Base-by-base conservation (phyloP, 2,113 vertebrate genomes). In the Callospermophilus lateralis region DNA sequence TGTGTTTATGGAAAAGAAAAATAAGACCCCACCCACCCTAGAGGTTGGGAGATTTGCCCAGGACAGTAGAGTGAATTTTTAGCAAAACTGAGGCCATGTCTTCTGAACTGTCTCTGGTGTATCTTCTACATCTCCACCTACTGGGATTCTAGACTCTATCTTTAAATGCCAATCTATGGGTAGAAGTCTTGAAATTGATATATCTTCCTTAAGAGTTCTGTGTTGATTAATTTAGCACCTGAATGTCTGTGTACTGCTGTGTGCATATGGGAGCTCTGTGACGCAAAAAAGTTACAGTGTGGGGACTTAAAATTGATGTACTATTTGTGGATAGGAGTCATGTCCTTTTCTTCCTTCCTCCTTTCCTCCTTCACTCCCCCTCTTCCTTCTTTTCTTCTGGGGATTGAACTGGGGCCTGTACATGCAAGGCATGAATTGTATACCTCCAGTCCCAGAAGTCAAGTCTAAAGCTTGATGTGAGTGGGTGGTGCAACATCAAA, bases 51-150 rank as follows among this genome's bases (percentile, higher is more conserved):
- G 42, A 78, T 79, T 76, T 74, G 16, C 34, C 17, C 42, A 76
- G 67, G n/a, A 61, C 42, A 51, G 32, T 70, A 37, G 10, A 93
- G 32, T 61, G 51, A 89, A 61, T 93, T 89, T 97, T 85, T 86
- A 53, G n/a, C 79, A 89, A 67, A 78, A 30, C 10, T n/a, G 51
- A 32, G 42, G 26, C 76, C 34, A 34, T 9, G 10, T 73, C 24
- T 70, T 96, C 79, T 86, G 53, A 61, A 55, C 85, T 6, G 68
- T 76, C 26, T 65, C 51, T 61, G 67, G 51, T 53, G 39, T 28
- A 63, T 93, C 78, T 92, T 93, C 78, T 78, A 26, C 1, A 19
- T 39, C 30, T 87, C 4, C 94, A 51, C 79, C 30, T 70, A 6
- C 45, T 61, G 77, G 83, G 78, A 83, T 89, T 91, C 70, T 74